Base-by-base conservation (phyloP, 2,888 invertebrate genomes). In the Embidobia sp. region DNA sequence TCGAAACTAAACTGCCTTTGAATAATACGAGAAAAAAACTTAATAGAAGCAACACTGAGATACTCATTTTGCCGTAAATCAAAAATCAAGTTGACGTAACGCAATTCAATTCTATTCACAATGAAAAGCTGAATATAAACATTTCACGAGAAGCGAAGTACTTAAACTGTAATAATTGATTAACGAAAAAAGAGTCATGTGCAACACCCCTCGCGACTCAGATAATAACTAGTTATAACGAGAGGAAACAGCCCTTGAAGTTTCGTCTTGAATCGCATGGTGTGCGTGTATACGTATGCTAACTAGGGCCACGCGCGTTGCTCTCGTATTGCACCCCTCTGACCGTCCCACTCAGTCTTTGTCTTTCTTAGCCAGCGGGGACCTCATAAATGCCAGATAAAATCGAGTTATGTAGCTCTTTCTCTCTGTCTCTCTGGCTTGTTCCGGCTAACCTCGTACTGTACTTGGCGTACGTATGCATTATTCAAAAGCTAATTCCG, bases 401-500 rank as follows among this genome's bases (percentile, higher is more conserved):
- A 87, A 86, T 85, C 83, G 82, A 78, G 83, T 83, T 84, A 82
- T 83, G 84, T 74, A 61, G 78, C 73, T 72, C 77, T 69, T 72
- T 75, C 75, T 74, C 73, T 72, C 69, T 77, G 75, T 81, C 79
- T 46, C 82, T 81, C 83, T 81, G 79, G 81, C 76, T 79, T 81
- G 79, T 72, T 76, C 79, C 69, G 63, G 67, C 63, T 78, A 57
- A 61, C 67, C 44, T 57, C 61, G 51, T 69, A 7, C 63, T 22
- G 63, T 77, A 73, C 75, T 81, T 80, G 63, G 75, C 79, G 79
- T 77, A 81, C 81, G 40, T 79, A 86, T 87, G 84, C 81, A 86
- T 87, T 86, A 87, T 87, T 87, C 85, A 86, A 73, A 40, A 82
- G 82, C 82, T 85, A 85, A 86, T 85, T 85, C 82, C 78, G 79